Base-by-base conservation (phyloP, 2,797 vertebrate species). In the Brachyrhaphis roseni region DNA sequence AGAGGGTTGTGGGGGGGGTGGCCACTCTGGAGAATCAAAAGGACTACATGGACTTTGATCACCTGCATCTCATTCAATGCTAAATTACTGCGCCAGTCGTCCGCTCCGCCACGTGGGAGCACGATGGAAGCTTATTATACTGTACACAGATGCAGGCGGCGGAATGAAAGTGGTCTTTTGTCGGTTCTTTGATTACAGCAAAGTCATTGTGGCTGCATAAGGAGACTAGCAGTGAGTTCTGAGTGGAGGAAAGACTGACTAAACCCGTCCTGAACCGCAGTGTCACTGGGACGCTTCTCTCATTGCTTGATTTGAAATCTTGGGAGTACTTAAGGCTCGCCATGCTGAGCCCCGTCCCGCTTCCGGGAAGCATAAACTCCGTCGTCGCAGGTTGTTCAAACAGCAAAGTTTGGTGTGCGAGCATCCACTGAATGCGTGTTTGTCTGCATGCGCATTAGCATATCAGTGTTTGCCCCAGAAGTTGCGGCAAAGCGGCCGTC, bases 41-140 rank as follows among this genome's bases (percentile, higher is more conserved):
- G 94, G 94, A 95, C 94, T 95, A 82, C 76, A 77, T 79, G 64
- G 87, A 95, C 95, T 96, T 95, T 95, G 95, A 95, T 96, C 95
- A 95, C 92, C 90, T 88, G 89, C 90, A 91, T 94, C 92, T 94
- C 91, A 92, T 94, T 94, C 94, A 88, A 79, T 88, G 88, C 84
- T 87, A 93, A 95, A 95, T 93, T 89, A 95, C 91, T 78, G 89
- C 84, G 66, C 82, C 11, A 84, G 88, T 92, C 86, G 72, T 82
- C 76, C 89, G 94, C 93, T 94, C 90, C 88, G 90, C 91, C 84
- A 91, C 91, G 89, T 77, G 90, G 57, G 90, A 92, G 90, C 90
- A 77, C 88, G 93, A 94, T 89, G 90, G 92, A 91, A 93, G 91
- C 90, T 89, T 94, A 91, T 94, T 93, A 94, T 92, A 93, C 91